Evolutionary conservation across 2,113 vertebrate genomes (phyloP), one percentile per base, ranked within the genome.

Genomic region (Ellobius talpinus): DNA sequence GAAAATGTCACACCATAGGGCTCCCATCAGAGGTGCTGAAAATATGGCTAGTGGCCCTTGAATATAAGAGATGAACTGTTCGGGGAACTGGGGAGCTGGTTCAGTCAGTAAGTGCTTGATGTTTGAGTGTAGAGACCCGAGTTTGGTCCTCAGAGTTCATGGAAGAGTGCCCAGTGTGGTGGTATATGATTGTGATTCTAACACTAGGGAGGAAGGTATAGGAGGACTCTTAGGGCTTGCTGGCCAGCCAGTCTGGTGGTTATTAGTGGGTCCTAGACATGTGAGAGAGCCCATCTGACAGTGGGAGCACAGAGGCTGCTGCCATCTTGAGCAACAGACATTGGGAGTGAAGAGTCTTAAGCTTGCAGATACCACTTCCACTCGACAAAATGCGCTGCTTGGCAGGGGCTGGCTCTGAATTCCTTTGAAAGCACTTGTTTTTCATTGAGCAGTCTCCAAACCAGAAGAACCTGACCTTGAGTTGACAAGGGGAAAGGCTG

Each of bases 401-500:
- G 89, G 82, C 90, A 90, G 93, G 86, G 42, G 76, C 82, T 85
- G 39, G 26, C 95, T 94, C 93, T 79, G 63, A 93, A 13, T 55
- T 82, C 95, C 96, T 92, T 70, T 50, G 92, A 93, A 72, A 78
- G 65, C 90, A 52, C 81, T 93, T 87, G 65, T 92, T 42, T 96
- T 74, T 1, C 36, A 81, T 68, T 29, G 73, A 82, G 93, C 55
- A 42, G 68, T 96, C 92, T 77, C 0, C 0, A 90, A 92, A 91
- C 97, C 96, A 36, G 86, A 95, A 98, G 93, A 78, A 78, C 68
- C 76, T 90, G 65, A 45, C 10, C 74, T 73, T n/a, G 31, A 79
- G 84, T n/a, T 92, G 26, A 17, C 2, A 2, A 4, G 24, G 3
- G n/a, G 42, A 29, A 74, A 81, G 94, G 84, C 94, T 42, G 7